Conservation (phyloP, 2,113 vertebrate genomes). For the Thunnus maccoyii region DNA sequence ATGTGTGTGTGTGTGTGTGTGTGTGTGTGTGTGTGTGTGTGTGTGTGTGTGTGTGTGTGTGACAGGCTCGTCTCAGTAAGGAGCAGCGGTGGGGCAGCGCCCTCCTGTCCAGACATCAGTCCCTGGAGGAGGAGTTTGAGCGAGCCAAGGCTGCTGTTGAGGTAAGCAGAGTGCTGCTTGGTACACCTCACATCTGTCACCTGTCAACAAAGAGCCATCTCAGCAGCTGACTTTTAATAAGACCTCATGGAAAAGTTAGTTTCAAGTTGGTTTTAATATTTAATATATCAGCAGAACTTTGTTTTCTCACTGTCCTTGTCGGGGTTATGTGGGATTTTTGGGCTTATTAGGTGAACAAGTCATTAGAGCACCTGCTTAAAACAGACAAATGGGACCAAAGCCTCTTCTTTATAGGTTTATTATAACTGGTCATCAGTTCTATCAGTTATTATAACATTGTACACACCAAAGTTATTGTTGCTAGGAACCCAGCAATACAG, state of each 20-base stretch:
- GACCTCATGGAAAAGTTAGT: constrained; percentile 1
- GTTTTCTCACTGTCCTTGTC: neutral
- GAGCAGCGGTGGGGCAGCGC: constrained; percentile 92
- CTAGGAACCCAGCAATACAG: too few species aligned
- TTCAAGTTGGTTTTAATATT: neutral
- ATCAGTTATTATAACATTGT: too few species aligned
- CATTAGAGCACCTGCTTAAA: neutral
- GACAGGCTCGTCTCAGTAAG: constrained; percentile 91
- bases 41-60: constrained; percentile 54
- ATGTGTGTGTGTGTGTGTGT: constrained; percentile 35
- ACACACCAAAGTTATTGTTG: too few species aligned
- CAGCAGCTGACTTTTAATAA: constrained; percentile 33
- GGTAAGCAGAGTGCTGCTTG: constrained; percentile 82
- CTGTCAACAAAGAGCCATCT: constrained; percentile 28
- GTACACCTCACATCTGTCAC: constrained; percentile 42
- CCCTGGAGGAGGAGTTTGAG: constrained; percentile 98
- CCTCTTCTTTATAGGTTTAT: neutral
- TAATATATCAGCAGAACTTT: constrained; percentile 11
- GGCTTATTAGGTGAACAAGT: too few species aligned
- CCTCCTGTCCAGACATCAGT: constrained; percentile 96
- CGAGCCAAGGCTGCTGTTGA: constrained; percentile 98
- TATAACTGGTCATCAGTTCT: too few species aligned
- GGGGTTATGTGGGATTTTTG: neutral
- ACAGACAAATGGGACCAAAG: neutral
- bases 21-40: constrained; percentile 43